Base-by-base conservation (phyloP, 2,797 vertebrate species). In the Cyclopterus lumpus region DNA sequence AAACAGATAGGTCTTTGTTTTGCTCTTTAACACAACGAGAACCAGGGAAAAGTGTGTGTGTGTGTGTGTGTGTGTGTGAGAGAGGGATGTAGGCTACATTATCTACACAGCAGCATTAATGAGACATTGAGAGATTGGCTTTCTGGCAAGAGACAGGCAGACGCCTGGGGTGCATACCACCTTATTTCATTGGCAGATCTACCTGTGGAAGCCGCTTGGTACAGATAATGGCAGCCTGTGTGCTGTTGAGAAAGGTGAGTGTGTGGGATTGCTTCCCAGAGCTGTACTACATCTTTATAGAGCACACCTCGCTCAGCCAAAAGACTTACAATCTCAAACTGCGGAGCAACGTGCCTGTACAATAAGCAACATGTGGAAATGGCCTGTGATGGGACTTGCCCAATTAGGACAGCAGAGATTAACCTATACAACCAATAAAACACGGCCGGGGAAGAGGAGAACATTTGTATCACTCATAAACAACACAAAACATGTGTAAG, bases 81-180 rank as follows among this genome's bases (percentile, higher is more conserved):
- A 78, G 10, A n/a, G 59, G 74, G 73, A 86, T 86, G 84, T 80
- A 78, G 71, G 61, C 76, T 78, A 77, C 64, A 85, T 75, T 86
- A 83, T 87, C 85, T 82, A 75, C 80, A 75, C 63, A 71, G 80
- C 73, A 82, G 82, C 76, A n/a, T n/a, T n/a, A 88, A 82, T 79
- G 67, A 91, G 77, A 90, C 90, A 86, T 82, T 87, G 75, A 87
- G 88, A 92, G 93, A 94, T 95, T 93, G 90, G 89, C 83, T 95
- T 94, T 94, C 93, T 91, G 89, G 84, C 85, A 71, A 87, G 93
- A 94, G 93, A 94, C 93, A 93, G 90, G 90, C 88, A 90, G 93
- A 93, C 93, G 93, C 93, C 94, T 83, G 54, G 75, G 73, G 75
- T 85, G 86, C 84, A 64, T 77, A 88, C 86, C 85, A 89, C 91